A percentile compares a stretch with the other conserved stretches of the same genome.
Conservation (phyloP, 1,140 invertebrate genomes). For the Acromyrmex echinatior region DNA sequence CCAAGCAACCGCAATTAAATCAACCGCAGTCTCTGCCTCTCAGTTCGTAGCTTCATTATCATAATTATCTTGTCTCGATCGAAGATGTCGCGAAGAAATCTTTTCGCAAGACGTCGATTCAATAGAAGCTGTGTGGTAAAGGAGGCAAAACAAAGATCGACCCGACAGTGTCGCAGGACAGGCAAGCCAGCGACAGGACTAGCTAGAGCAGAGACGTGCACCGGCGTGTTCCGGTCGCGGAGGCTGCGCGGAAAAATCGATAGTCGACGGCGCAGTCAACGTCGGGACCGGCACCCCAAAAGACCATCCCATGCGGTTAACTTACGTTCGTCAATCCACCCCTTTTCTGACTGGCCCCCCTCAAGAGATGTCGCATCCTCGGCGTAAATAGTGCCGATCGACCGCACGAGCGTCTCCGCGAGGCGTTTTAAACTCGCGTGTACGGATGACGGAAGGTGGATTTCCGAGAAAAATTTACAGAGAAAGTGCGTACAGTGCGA, state of each 20-base stretch:
- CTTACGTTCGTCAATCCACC: constrained; percentile 67
- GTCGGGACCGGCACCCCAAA: constrained; percentile 82
- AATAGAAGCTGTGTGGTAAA: constrained; percentile 25
- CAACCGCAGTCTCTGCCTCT: not conserved
- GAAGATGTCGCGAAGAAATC: not conserved
- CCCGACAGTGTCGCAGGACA: constrained; percentile 48
- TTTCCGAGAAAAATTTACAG: not conserved
- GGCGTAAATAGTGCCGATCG: constrained; percentile 28
- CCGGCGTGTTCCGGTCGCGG: constrained; percentile 77
- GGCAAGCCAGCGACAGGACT: constrained; percentile 43
- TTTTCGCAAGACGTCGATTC: not conserved
- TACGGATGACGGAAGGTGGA: not conserved
- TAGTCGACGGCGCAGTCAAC: constrained; percentile 81
- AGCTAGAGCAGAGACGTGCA: constrained; percentile 61
- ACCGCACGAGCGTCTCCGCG: constrained; percentile 5
- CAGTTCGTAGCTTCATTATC: not conserved
- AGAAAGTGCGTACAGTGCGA: constrained; percentile 32
- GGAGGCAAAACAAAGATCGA: constrained; percentile 26
- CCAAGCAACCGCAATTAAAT: not conserved
- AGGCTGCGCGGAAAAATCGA: constrained; percentile 85
- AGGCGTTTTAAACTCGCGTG: constrained; percentile 14
- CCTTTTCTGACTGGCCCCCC: constrained; percentile 64
- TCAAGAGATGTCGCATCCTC: constrained; percentile 53
- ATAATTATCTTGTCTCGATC: constrained; percentile 6
- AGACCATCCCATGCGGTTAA: constrained; percentile 73